These are phyloP conservation scores for Amphiduros pacificus DNA, from an alignment of 2,888 invertebrate species.

Conservation along the genomic window DNA sequence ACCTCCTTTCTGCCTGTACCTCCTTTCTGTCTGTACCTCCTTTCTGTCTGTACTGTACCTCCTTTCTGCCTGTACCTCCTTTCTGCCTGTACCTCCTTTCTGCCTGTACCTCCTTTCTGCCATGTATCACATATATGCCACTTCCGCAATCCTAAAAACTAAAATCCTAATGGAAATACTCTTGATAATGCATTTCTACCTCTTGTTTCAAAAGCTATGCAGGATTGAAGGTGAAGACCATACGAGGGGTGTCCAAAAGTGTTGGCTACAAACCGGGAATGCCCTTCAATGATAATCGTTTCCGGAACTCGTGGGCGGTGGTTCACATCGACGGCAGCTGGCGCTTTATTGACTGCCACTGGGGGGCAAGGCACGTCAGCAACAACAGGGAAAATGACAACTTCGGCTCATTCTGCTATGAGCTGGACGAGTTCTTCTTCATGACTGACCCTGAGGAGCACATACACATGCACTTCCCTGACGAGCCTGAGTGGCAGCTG, in stretches of 20 bases:
- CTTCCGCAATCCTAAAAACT: too few relatives aligned
- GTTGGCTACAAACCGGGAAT: constrained; percentile 92
- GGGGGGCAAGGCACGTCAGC: constrained; percentile 79
- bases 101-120: too few relatives aligned
- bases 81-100: too few relatives aligned
- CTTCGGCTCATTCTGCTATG: constrained; percentile 40
- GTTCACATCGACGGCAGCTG: constrained; percentile 95
- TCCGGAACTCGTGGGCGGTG: constrained; percentile 97
- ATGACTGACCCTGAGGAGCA: constrained; percentile 55
- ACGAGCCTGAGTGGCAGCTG: constrained; percentile 60
- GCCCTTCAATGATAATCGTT: constrained; percentile 54
- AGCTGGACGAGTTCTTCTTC: constrained; percentile 57
- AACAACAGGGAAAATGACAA: constrained; percentile 19
- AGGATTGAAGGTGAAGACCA: constrained; percentile 94
- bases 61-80: too few relatives aligned
- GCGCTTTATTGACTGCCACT: constrained; percentile 97
- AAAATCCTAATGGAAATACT: too few relatives aligned
- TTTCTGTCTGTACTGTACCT: too few relatives aligned
- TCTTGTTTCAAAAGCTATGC: constrained; percentile 89
- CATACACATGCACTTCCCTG: constrained; percentile 54
- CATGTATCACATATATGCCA: too few relatives aligned
- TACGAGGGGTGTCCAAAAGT: constrained; percentile 96
- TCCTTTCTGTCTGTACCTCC: too few relatives aligned
- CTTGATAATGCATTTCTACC: too few relatives aligned
- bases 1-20: too few relatives aligned